Evolutionary conservation across 2,113 vertebrate species (phyloP), one percentile per base, ranked within the genome.

Genomic region (Trogon surrucura): DNA sequence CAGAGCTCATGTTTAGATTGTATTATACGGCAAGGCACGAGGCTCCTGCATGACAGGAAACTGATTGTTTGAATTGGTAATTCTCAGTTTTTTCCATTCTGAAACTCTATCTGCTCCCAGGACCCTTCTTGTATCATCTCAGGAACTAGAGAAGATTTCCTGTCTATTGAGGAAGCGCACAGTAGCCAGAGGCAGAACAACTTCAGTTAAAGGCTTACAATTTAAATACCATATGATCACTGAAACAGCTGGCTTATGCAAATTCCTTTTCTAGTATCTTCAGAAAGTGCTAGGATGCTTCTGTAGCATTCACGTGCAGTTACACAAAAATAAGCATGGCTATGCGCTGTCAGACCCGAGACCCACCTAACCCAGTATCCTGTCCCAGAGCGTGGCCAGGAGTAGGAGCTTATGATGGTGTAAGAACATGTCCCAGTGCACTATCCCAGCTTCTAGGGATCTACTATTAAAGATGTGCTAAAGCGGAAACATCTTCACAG

Each of bases 1-100:
- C 32, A 87, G 62, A 88, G 16, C 18, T 89, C 2, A 1, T 75
- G 57, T 85, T 96, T 94, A 48, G 67, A 17, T 56, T 89, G 50
- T 67, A 80, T 71, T 86, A 74, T 25, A 69, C 13, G 71, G 69
- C 48, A 56, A 74, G 57, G 57, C 80, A 84, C 0, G 0, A 91
- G 51, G 56, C 51, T 92, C 54, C 75, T 80, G 41, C 58, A 95
- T 70, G 80, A 53, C 82, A 86, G 85, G 67, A 95, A 95, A 90
- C 47, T 41, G 58, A 48, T 56, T 89, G 87, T 67, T 95, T 93
- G 70, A 60, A 60, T 89, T 93, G 60, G 72, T 89, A 88, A 74
- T 81, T 92, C 48, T 81, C 34, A 2, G 11, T 57, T 88, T 92
- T 91, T 95, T 83, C 79, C 38, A 56, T 95, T 79, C 89, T 71